Base-by-base conservation (phyloP, 2,888 invertebrate genomes). In the Serrognathus titanus region DNA sequence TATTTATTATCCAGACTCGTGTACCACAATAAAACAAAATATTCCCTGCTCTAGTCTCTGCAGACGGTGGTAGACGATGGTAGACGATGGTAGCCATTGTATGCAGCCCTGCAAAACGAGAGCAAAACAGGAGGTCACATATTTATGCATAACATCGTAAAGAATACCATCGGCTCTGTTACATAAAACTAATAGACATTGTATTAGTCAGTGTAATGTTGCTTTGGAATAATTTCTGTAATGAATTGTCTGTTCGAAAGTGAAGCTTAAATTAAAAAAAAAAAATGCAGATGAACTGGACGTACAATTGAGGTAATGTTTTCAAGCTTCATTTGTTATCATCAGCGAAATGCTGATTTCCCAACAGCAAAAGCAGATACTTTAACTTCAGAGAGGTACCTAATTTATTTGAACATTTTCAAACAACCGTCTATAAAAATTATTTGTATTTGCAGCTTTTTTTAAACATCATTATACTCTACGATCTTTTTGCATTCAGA, bases 1-100 rank as follows among this genome's bases (percentile, higher is more conserved):
- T 69, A 72, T 72, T 73, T 72, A 72, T 71, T 71, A 67, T 66
- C 66, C 63, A 62, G 70, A 65, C 66, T 61, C 66, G 60, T 64
- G 69, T 71, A 64, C 65, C 61, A 68, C 66, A 68, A 71, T 69
- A 68, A 70, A 67, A 70, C 67, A 67, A 65, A 61, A 65, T 61
- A 60, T 58, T 60, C 57, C 51, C 40, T 45, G 40, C 53, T 46
- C 51, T 46, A 43, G 47, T 39, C 36, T 53, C 16, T 24, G 54
- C 59, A 60, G 62, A 55, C 60, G 57, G 48, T 58, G 12, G 54
- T 58, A 60, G 62, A 55, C 60, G 56, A 47, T 58, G 51, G n/a
- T n/a, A n/a, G 55, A 45, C 49, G n/a, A n/a, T n/a, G 50, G 16
- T 3, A 16, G 55, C 48, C 50, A 56, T 57, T 59, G 58, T 58